These are phyloP conservation scores for Platyrinchus mystaceus DNA, from an alignment of 2,797 vertebrate genomes.

Conservation along the genomic window DNA sequence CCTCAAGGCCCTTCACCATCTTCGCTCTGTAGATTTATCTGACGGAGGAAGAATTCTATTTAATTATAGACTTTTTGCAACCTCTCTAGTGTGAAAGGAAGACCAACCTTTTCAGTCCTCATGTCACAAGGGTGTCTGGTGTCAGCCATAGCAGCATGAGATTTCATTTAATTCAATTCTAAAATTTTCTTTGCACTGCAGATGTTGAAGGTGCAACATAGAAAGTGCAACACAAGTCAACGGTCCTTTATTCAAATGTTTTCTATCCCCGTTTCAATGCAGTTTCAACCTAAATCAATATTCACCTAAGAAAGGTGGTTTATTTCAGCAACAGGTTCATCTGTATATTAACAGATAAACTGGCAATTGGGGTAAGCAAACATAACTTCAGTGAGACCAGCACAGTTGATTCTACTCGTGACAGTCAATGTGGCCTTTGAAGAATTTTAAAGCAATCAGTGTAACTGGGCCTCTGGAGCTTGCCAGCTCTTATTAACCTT, in stretches of 20 bases:
- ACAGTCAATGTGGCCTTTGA: neutral
- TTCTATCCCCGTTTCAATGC: neutral
- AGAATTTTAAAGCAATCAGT: neutral
- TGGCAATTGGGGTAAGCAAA: neutral
- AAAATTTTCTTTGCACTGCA: neutral
- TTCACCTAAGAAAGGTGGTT: neutral
- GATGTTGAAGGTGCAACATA: neutral
- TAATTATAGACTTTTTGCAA: neutral
- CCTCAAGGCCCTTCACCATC: neutral
- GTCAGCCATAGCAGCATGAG: neutral
- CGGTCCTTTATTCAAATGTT: neutral
- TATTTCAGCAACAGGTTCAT: neutral
- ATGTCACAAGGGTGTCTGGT: neutral
- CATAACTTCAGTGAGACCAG: neutral
- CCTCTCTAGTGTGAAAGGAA: neutral
- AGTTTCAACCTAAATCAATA: neutral
- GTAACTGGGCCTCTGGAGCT: conserved; percentile 6
- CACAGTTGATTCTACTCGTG: neutral
- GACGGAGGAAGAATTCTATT: neutral
- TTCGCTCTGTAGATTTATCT: neutral
- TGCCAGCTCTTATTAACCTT: conserved; percentile 44
- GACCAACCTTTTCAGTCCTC: neutral
- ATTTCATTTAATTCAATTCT: neutral
- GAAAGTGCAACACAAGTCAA: neutral
- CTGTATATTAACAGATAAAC: neutral